Base-by-base conservation (phyloP, 64 coral and sea anemone species). In the Catalaphyllia jardinei region DNA sequence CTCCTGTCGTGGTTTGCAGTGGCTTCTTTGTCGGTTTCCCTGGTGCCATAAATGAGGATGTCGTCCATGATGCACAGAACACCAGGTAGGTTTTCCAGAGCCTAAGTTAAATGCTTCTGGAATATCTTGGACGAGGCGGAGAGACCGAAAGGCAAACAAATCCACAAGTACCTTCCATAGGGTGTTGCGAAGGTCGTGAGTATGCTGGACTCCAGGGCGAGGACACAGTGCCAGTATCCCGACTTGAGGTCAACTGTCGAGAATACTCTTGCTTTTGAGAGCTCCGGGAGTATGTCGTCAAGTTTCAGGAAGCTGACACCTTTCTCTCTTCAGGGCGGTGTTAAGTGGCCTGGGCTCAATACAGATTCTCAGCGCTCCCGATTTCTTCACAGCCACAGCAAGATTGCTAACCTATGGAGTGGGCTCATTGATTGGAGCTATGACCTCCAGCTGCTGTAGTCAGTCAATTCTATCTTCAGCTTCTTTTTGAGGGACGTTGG, bases 341-440 rank as follows among this genome's bases (percentile, higher is more conserved):
- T 78, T 78, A 2, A 55, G 46, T 2, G 42, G 46, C 28, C 50
- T 78, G 14, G 33, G 42, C n/a, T 78, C 22, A 1, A 72, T 27
- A 13, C 69, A 78, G 57, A 83, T 83, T 31, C 57, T 62, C 12
- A 82, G 8, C 18, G 18, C 20, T 78, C 75, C 60, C 27, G 60
- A 50, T 15, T 78, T 67, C 18, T 89, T 89, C 13, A 67, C 49
- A 1, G 87, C 87, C 25, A 89, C 31, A 42, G 35, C 31, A n/a
- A 69, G 16, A 14, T 29, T 35, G 75, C 62, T 89, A 1, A 79
- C 76, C 76, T 39, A 89, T 18, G 24, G 67, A n/a, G 51, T 83
- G 69, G 80, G 80, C 51, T 78, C 60, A 50, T 87, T 62, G n/a
- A 87, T 75, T 87, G 73, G 90, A 54, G 57, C 71, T 20, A 87